These are phyloP conservation scores for Apodemia zela DNA, from an alignment of 2,888 invertebrate species.

Conservation along the genomic window DNA sequence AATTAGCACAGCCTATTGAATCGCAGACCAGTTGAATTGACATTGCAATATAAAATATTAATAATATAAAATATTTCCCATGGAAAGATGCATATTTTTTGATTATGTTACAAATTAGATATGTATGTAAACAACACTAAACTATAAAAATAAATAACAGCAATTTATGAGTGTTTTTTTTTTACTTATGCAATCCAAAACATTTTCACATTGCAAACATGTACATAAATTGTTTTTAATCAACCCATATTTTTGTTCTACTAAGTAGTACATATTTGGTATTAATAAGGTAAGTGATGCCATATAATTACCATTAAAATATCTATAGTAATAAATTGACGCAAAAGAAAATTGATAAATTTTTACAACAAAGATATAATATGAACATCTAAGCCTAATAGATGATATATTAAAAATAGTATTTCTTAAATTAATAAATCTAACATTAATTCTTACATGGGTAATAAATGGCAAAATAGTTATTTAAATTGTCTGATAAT, in stretches of 20 bases:
- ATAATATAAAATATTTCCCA: conserved; percentile 15
- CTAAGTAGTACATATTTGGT: conserved; percentile 4
- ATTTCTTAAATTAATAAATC: conserved; percentile 6
- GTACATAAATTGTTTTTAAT: conserved; percentile 8
- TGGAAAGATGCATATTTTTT: not conserved
- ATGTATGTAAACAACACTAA: conserved; percentile 9
- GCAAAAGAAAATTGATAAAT: not conserved
- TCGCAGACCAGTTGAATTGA: conserved; percentile 71
- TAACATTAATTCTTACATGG: conserved; percentile 5
- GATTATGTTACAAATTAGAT: not conserved
- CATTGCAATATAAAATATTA: conserved; percentile 33
- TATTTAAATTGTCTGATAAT: conserved; percentile 5
- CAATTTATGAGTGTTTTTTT: conserved; percentile 14
- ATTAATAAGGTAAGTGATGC: not conserved
- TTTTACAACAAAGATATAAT: conserved; percentile 1
- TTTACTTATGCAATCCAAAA: not conserved
- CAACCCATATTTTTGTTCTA: conserved; percentile 5
- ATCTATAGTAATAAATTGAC: not conserved
- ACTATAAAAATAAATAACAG: conserved; percentile 18
- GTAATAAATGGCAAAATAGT: conserved; percentile 16
- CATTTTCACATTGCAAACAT: conserved; percentile 12
- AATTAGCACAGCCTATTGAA: conserved; percentile 76
- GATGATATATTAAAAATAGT: conserved; percentile 10
- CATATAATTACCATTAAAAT: not conserved
- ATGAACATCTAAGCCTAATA: not conserved